Conservation (phyloP, 2,888 invertebrate species). For the Conistra vaccinii region DNA sequence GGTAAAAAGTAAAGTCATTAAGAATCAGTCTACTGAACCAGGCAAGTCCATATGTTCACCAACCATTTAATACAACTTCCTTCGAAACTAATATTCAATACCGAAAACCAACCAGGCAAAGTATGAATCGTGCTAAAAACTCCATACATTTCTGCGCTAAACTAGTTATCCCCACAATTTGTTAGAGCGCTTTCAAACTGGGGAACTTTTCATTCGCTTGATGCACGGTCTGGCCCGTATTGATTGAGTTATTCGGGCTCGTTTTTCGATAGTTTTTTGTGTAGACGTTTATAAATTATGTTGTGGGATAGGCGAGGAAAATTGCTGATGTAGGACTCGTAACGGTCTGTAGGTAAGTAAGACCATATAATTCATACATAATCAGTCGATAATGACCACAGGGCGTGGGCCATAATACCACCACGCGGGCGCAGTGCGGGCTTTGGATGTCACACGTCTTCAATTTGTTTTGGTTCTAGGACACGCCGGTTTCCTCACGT, state of each 20-base stretch:
- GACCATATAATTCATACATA: too few relatives aligned
- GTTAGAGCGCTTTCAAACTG: slow-evolving; percentile 51
- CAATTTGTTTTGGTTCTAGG: too few relatives aligned
- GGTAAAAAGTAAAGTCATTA: too few relatives aligned
- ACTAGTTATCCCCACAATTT: slow-evolving; percentile 57
- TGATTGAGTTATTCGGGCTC: slow-evolving; percentile 45
- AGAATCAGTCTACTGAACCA: not conserved
- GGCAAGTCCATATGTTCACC: not conserved
- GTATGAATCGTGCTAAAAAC: slow-evolving; percentile 42
- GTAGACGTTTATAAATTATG: not conserved
- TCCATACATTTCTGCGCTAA: slow-evolving; percentile 45
- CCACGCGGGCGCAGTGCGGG: too few relatives aligned
- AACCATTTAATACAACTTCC: not conserved
- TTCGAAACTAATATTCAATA: slow-evolving; percentile 21
- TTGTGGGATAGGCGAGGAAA: not conserved
- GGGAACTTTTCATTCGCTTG: slow-evolving; percentile 48
- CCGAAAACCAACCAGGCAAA: slow-evolving; percentile 5
- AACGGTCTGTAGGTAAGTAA: too few relatives aligned
- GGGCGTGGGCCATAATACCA: too few relatives aligned
- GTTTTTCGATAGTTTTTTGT: slow-evolving; percentile 19
- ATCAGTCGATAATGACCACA: too few relatives aligned
- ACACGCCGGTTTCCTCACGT: too few relatives aligned
- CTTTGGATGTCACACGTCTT: too few relatives aligned
- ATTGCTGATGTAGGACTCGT: not conserved
- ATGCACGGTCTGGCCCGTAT: slow-evolving; percentile 27